Percentiles rank a stretch among this genome's conserved stretches.
Conservation (phyloP, 2,797 vertebrate species). For the Menidia menidia region DNA sequence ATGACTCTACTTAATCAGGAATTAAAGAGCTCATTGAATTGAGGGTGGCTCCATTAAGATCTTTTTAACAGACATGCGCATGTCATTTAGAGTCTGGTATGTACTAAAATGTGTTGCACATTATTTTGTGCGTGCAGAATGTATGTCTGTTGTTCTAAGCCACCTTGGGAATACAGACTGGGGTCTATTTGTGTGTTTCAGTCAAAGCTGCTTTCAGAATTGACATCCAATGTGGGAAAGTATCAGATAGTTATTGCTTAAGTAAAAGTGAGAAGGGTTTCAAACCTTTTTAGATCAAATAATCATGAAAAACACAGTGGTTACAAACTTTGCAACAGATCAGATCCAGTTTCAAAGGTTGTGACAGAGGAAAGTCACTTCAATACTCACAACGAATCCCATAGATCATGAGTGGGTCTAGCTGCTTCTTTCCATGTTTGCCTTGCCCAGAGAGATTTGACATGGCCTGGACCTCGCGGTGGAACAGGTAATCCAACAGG, state of each 20-base stretch:
- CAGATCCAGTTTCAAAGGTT: neutral
- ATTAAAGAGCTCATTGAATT: constrained; percentile 62
- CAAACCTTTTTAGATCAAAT: constrained; percentile 21
- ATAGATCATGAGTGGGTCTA: constrained; percentile 98
- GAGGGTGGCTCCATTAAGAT: constrained; percentile 54
- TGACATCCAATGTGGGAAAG: constrained; percentile 49
- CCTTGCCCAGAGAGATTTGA: constrained; percentile 98
- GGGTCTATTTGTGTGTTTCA: constrained; percentile 64
- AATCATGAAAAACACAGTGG: constrained; percentile 12
- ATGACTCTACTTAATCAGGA: constrained; percentile 36
- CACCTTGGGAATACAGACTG: constrained; percentile 66
- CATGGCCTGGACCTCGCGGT: constrained; percentile 96
- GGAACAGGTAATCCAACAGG: constrained; percentile 95
- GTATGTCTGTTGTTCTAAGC: constrained; percentile 76
- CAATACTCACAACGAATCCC: constrained; percentile 95
- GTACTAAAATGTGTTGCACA: constrained; percentile 76
- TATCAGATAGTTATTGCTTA: constrained; percentile 59
- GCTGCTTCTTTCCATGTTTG: constrained; percentile 98
- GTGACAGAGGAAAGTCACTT: constrained; percentile 9
- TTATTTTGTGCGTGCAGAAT: constrained; percentile 68
- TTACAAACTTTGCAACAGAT: constrained; percentile 18
- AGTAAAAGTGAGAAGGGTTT: constrained; percentile 12
- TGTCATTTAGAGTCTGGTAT: constrained; percentile 73
- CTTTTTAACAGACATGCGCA: constrained; percentile 70
- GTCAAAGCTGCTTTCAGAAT: constrained; percentile 47